Base-by-base conservation (phyloP, 2,797 vertebrate genomes). In the Crocodylus rhombifer region DNA sequence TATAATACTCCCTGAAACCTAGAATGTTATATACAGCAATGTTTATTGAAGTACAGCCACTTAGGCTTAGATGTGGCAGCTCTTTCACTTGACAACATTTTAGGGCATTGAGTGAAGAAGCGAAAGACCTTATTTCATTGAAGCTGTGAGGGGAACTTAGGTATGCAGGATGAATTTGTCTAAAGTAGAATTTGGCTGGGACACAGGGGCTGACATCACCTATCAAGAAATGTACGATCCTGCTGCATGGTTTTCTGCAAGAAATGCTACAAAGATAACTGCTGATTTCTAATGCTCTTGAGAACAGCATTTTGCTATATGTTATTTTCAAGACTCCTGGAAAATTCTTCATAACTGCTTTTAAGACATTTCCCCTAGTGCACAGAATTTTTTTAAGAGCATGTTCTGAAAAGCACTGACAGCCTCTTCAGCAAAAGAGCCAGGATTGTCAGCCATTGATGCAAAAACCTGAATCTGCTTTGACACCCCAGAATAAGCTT, bases 401-500 rank as follows among this genome's bases (percentile, higher is more conserved):
- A 60, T 87, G 71, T 96, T 98, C 97, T 97, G 96, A 97, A 96
- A 97, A 93, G 80, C 93, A 95, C 95, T 97, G 97, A 97, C 97
- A 98, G 94, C 82, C 80, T 98, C 91, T 96, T 97, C 95, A 95
- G 96, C 8, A 0, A 92, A 97, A 96, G 96, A 97, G 91, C 95
- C 80, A 71, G 92, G 85, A 97, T 95, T 97, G 97, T 98, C 98
- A 98, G 83, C 94, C 97, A 95, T 80, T 96, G 96, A 97, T 92
- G 87, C 90, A 96, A 97, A 98, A 97, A 91, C 86, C 89, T 86
- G 96, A 97, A 97, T 98, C 86, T 97, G 95, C 97, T 97, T 96
- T 98, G 97, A 98, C 97, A 97, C 84, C 63, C 90, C 60, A 92
- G 97, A 97, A 97, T 95, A 96, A 96, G 97, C 97, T 98, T 95